Conservation (phyloP, 2,797 vertebrate genomes). For the Tenualosa thibaudeaui region DNA sequence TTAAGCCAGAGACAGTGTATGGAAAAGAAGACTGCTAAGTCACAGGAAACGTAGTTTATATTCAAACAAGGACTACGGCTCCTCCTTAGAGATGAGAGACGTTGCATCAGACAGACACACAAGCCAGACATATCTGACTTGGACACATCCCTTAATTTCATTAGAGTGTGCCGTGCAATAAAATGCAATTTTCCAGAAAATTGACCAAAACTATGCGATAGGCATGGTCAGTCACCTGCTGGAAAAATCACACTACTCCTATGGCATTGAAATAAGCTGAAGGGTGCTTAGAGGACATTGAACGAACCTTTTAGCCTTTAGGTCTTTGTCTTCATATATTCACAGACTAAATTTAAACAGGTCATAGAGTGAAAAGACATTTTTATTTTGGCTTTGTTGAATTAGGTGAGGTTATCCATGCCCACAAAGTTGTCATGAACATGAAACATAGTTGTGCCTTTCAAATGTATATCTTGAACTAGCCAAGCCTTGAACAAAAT, state of each 20-base stretch:
- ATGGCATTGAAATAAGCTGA: background rate
- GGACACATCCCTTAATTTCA: background rate
- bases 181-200: background rate
- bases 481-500: too few species aligned
- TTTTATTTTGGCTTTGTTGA: too few species aligned
- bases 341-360: background rate
- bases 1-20: slow-evolving; percentile 41
- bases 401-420: too few species aligned
- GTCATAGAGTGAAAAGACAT: too few species aligned
- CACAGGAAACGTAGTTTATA: background rate
- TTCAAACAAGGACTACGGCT: background rate
- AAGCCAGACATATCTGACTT: background rate
- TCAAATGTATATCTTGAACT: too few species aligned
- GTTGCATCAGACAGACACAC: background rate
- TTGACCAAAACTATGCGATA: background rate
- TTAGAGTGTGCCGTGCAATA: background rate
- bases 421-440: too few species aligned
- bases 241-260: background rate
- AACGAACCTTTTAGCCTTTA: background rate
- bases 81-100: background rate
- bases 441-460: too few species aligned
- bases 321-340: background rate
- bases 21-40: background rate
- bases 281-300: background rate
- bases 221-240: background rate